Evolutionary conservation across 2,797 vertebrate genomes (phyloP).

Genomic region (Echiichthys vipera): DNA sequence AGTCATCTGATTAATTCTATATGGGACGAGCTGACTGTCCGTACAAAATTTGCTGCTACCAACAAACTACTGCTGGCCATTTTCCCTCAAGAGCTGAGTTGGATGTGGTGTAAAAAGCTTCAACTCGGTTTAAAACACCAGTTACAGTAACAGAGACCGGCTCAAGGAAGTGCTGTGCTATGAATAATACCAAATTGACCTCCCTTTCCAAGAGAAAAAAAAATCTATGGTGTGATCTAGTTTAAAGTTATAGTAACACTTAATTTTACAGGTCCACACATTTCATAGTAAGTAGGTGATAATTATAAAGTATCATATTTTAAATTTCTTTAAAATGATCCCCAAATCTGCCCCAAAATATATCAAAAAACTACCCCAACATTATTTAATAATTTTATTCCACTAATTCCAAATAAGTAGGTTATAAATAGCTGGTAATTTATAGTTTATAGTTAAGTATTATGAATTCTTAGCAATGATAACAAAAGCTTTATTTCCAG

Average conservation of each 20-base stretch:
- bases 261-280: no score
- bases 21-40: neutral
- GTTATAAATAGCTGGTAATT: no score
- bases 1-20: conserved; percentile 38
- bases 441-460: no score
- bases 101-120: neutral
- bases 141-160: neutral
- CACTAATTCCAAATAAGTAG: no score
- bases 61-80: neutral
- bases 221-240: neutral
- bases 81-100: neutral
- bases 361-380: no score
- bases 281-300: no score
- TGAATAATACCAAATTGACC: neutral
- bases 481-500: no score
- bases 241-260: neutral
- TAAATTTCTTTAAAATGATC: no score
- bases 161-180: neutral
- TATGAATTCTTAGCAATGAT: no score
- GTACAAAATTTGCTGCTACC: conserved; percentile 14
- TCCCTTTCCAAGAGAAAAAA: neutral
- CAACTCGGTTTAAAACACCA: neutral
- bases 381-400: no score
- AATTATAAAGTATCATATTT: no score
- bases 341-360: no score